Evolutionary conservation across 2,888 invertebrate genomes (phyloP), one percentile per base, ranked within the genome.

Genomic region (Cephus pulcher): DNA sequence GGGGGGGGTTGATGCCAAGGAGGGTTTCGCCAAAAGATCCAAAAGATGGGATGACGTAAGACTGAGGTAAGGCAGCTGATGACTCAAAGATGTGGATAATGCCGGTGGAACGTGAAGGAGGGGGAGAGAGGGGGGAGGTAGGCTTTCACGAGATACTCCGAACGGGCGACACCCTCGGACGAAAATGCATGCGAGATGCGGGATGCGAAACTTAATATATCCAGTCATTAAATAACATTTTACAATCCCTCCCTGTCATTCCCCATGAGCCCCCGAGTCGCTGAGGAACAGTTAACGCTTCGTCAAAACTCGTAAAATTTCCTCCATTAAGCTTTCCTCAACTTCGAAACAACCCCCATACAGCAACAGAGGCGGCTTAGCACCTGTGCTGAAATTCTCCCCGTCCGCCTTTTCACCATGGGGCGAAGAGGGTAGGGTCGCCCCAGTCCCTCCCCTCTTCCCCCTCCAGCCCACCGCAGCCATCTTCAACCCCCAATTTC

Each of bases 271-370:
- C 56, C 23, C 56, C 35, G n/a, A 80, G 80, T 78, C 70, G 30
- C 74, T n/a, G 15, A 32, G 71, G 15, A 34, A 34, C 71, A 71
- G 76, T 81, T 79, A 80, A 80, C 80, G 73, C 80, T 78, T 77
- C 80, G 78, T 80, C 75, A 77, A 78, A 80, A 82, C 85, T 86
- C 87, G 85, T 88, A 86, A 89, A 88, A 88, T 88, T 86, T 82
- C 81, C 80, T 79, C 84, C 86, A 83, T 84, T 84, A 84, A 77
- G 81, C 80, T 77, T 77, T 75, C 80, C 76, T 73, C 73, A 80
- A 78, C 77, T 76, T 78, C 75, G 78, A 78, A 80, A 82, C 80
- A 82, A 81, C 76, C 76, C 79, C 73, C 76, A n/a, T 74, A 75
- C 68, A 74, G 33, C 32, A 15, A 12, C 35, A 15, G 32, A 77